Base-by-base conservation (phyloP, 2,797 vertebrate genomes). In the Oreortyx pictus region DNA sequence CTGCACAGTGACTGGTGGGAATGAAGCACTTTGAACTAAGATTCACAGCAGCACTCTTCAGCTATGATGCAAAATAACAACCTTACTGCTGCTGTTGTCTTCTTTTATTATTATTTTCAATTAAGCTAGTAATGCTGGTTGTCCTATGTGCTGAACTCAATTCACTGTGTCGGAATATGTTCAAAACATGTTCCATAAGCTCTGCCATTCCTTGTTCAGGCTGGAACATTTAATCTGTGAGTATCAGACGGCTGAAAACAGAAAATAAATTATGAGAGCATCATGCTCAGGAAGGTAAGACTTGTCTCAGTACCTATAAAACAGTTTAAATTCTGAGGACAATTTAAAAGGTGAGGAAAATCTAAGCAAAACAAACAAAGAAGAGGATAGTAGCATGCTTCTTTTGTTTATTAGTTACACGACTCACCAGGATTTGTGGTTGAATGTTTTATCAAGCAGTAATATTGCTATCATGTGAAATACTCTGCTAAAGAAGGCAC, bases 91-190 rank as follows among this genome's bases (percentile, higher is more conserved):
- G 44, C 18, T 82, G 33, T 59, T 78, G 31, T 22, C 33, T 6
- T 15, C 35, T 60, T 22, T 49, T 49, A 24, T 54, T 54, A 29
- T 49, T 39, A 19, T 39, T 75, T 80, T 80, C 54, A 90, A 86
- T 96, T 89, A 88, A 93, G 66, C 59, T 20, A 56, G 73, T 72
- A 93, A 95, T 89, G 85, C 92, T 72, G 73, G 62, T 61, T 91
- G 46, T 86, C 29, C 57, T 61, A 25, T 39, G 24, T 23, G 46
- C 16, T 92, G 79, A 95, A 93, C 82, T 93, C 92, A 89, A 92
- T 93, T 85, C 85, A 70, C n/a, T 57, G 89, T 75, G 82, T 81
- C 76, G 62, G 46, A 19, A 2, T 70, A 59, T 15, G 25, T 72
- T 83, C 79, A 68, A 89, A 89, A 89, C 29, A 61, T 29, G 73